Conservation (phyloP, 2,888 invertebrate genomes). For the Drosophila sordidapex region DNA sequence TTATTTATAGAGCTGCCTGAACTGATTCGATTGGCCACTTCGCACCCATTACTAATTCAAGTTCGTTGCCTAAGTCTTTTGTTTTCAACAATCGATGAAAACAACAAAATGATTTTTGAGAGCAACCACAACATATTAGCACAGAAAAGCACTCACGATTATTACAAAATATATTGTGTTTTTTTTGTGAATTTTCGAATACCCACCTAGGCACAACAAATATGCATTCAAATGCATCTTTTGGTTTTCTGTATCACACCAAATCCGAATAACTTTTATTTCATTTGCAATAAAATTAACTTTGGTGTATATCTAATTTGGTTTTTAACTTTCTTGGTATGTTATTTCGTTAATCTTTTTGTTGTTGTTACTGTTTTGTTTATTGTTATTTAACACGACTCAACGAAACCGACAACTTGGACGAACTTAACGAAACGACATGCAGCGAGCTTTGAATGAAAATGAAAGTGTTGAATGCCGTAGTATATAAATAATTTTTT, state of each 20-base stretch:
- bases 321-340: constrained; percentile 27
- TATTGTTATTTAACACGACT: constrained; percentile 72
- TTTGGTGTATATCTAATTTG: constrained; percentile 19
- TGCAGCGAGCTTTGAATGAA: constrained; percentile 49
- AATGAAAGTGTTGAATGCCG: constrained; percentile 74
- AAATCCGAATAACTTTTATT: constrained; percentile 26
- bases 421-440: constrained; percentile 53
- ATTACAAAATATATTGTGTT: constrained; percentile 48
- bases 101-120: constrained; percentile 10
- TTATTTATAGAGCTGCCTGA: constrained; percentile 11
- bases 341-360: constrained; percentile 37
- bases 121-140: constrained; percentile 48
- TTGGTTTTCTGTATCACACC: constrained; percentile 9
- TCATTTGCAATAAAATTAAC: constrained; percentile 39
- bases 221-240: constrained; percentile 68
- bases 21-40: constrained; percentile 15
- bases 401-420: constrained; percentile 53
- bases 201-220: constrained; percentile 70
- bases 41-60: constrained; percentile 29
- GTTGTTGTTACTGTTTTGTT: constrained; percentile 34
- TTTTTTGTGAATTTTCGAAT: constrained; percentile 33
- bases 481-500: constrained; percentile 36
- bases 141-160: constrained; percentile 39
- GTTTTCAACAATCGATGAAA: constrained; percentile 39
- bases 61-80: constrained; percentile 78